Conservation (phyloP, 2,797 vertebrate genomes). For the Uromys caudimaculatus region DNA sequence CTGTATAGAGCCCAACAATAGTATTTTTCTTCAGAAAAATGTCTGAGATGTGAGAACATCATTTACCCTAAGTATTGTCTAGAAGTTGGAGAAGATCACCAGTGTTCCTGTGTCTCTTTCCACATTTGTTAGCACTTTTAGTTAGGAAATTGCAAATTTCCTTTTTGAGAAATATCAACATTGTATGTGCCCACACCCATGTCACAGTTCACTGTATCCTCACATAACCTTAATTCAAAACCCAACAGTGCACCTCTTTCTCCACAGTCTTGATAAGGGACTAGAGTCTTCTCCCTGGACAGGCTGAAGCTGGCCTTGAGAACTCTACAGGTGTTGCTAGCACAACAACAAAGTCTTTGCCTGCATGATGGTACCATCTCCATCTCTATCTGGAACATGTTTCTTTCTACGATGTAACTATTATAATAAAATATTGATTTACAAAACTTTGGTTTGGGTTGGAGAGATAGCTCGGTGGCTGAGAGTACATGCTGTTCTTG, state of each 20-base stretch:
- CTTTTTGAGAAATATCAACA: not conserved
- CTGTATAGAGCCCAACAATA: not conserved
- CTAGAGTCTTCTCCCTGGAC: not conserved
- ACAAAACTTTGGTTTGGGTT: not conserved
- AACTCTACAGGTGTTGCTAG: not conserved
- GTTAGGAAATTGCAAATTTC: not conserved
- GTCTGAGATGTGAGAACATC: not conserved
- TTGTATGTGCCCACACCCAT: not conserved
- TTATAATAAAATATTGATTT: not conserved
- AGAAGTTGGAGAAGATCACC: not conserved
- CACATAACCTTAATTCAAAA: not conserved
- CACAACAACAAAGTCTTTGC: not conserved
- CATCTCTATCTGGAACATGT: not conserved
- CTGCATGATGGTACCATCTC: no score
- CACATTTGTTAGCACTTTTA: not conserved
- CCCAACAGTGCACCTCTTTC: not conserved
- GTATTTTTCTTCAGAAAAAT: not conserved
- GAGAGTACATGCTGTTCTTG: not conserved
- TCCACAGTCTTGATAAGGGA: not conserved
- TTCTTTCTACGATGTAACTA: not conserved
- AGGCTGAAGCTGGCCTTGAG: not conserved
- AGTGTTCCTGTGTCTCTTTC: not conserved
- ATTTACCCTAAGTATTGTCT: not conserved
- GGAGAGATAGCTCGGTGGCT: not conserved
- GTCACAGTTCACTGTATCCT: not conserved